Conservation (phyloP, 2,113 vertebrate genomes). For the Danio rerio region GRCz12tu NC_133178.1:59152501-59153000, state of each 20-base stretch:
- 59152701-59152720: conserved; percentile 64
- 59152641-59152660: conserved; percentile 55
- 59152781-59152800: no score
- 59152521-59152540: conserved; percentile 67
- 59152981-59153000: no score
- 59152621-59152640: conserved; percentile 69
- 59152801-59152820: no score
- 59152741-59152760: not conserved
- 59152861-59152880: no score
- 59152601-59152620: conserved; percentile 73
- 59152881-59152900: no score
- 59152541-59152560: conserved; percentile 66
- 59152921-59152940: no score
- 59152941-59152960: no score
- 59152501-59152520: conserved; percentile 63
- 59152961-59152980: no score
- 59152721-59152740: conserved; percentile 51
- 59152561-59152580: conserved; percentile 74
- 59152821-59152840: no score
- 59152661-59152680: conserved; percentile 69
- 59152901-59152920: no score
- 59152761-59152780: no score
- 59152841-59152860: no score
- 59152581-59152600: conserved; percentile 75
- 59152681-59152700: conserved; percentile 76